Percentiles rank a stretch among this genome's conserved stretches.
Conservation (phyloP, 2,113 vertebrate genomes). For the Grammomys surdaster region DNA sequence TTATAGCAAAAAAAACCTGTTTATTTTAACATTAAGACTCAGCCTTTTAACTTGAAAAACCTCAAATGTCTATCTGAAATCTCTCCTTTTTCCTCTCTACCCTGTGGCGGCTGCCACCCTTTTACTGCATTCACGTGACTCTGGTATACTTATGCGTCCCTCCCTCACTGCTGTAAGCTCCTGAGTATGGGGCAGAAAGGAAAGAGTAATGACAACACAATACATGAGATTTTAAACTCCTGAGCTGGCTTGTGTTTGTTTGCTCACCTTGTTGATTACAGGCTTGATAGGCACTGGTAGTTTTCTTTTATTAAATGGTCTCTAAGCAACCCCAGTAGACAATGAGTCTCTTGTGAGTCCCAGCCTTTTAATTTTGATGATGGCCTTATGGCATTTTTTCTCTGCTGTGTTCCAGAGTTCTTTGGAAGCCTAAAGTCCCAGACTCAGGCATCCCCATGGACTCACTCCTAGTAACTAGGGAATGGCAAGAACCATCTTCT, state of each 20-base stretch:
- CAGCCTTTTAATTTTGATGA: fast-evolving
- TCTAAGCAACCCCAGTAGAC: neutral
- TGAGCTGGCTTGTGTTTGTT: neutral
- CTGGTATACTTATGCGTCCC: fast-evolving
- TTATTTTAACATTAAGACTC: constrained; percentile 11
- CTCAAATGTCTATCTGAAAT: neutral
- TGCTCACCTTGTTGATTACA: neutral
- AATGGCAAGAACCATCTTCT: neutral
- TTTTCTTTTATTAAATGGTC: neutral
- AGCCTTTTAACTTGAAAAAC: neutral
- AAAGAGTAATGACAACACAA: neutral
- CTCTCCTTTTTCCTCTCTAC: neutral
- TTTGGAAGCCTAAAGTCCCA: neutral
- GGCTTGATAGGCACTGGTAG: no score
- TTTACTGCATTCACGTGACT: fast-evolving
- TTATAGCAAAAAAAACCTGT: neutral
- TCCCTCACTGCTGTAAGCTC: neutral
- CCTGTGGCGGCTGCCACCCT: fast-evolving
- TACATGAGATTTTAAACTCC: neutral
- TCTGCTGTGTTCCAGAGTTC: neutral
- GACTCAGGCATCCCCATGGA: neutral
- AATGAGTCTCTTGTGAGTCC: neutral
- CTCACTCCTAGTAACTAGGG: neutral
- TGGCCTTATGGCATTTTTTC: neutral
- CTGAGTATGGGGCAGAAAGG: neutral